A percentile compares a stretch with the other conserved stretches of the same genome.
Conservation (phyloP, 2,888 invertebrate species). For the Dichetophora obliterata region DNA sequence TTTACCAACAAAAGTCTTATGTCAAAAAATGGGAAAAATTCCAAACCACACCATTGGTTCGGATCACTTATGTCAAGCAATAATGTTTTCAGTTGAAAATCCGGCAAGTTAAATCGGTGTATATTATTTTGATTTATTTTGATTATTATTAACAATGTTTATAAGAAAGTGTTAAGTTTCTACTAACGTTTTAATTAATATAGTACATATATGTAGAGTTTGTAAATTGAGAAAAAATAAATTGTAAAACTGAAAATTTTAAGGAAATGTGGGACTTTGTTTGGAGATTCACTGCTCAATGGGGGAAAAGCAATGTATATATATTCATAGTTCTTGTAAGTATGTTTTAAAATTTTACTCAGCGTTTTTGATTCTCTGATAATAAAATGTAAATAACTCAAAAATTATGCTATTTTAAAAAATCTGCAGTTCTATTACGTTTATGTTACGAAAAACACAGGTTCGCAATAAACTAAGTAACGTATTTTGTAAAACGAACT, state of each 20-base stretch:
- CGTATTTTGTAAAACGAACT: too few species aligned
- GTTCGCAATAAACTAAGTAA: too few species aligned
- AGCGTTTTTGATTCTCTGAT: too few species aligned
- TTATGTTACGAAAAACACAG: too few species aligned
- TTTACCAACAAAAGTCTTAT: conserved; percentile 77
- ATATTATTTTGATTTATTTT: neutral
- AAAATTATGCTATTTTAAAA: too few species aligned
- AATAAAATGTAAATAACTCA: too few species aligned
- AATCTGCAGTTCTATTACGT: too few species aligned
- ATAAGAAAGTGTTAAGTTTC: neutral
- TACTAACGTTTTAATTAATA: neutral
- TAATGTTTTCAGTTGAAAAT: conserved; percentile 72
- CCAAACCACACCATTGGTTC: conserved; percentile 84
- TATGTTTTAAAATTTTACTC: too few species aligned
- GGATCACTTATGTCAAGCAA: conserved; percentile 87
- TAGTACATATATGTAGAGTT: neutral
- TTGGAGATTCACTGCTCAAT: neutral
- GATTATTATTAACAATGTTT: neutral
- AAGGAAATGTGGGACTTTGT: neutral
- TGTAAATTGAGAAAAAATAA: neutral
- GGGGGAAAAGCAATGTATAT: too few species aligned
- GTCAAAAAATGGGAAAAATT: conserved; percentile 73
- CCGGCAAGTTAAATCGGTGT: neutral
- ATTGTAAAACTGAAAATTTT: neutral
- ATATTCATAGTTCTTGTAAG: too few species aligned